Evolutionary conservation across 1,140 invertebrate genomes (phyloP).

Genomic region (Penaeus vannamei): DNA sequence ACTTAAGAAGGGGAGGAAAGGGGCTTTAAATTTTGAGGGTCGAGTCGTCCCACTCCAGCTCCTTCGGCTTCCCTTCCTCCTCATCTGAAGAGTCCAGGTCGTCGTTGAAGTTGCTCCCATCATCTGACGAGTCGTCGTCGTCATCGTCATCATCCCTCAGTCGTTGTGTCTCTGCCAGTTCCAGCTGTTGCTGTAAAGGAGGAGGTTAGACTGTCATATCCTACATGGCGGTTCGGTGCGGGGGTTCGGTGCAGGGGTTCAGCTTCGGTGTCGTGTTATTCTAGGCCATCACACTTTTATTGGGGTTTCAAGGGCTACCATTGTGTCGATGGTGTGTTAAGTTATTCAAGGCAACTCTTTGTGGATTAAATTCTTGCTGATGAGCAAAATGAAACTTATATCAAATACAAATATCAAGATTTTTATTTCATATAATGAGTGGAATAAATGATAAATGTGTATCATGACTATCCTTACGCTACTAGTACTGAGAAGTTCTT

Average conservation of each 20-base stretch:
- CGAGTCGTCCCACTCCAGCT: conserved; percentile 80
- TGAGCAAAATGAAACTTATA: too few relatives aligned
- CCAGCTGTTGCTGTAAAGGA: conserved; percentile 69
- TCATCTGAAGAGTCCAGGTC: conserved; percentile 75
- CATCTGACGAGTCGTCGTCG: conserved; percentile 77
- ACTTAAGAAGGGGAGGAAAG: background rate
- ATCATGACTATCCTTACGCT: too few relatives aligned
- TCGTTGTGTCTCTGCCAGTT: conserved; percentile 71
- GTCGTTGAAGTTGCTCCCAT: conserved; percentile 75
- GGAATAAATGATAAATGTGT: too few relatives aligned
- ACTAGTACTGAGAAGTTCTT: too few relatives aligned
- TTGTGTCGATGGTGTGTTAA: too few relatives aligned
- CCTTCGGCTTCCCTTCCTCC: conserved; percentile 73
- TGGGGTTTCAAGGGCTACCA: background rate
- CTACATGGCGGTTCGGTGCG: background rate
- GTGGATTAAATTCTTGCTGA: too few relatives aligned
- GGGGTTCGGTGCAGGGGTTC: too few relatives aligned
- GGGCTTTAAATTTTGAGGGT: conserved; percentile 74
- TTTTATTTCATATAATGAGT: too few relatives aligned
- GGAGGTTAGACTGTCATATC: background rate
- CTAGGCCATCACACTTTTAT: background rate
- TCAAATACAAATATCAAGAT: too few relatives aligned
- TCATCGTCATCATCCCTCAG: conserved; percentile 74
- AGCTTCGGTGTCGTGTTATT: background rate
- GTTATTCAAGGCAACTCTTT: too few relatives aligned